Percentiles rank a stretch among this genome's conserved stretches.
phyloP scores from a whole-genome alignment of 2,888 invertebrate species.

The Gastracanthus pulcherrimus region DNA sequence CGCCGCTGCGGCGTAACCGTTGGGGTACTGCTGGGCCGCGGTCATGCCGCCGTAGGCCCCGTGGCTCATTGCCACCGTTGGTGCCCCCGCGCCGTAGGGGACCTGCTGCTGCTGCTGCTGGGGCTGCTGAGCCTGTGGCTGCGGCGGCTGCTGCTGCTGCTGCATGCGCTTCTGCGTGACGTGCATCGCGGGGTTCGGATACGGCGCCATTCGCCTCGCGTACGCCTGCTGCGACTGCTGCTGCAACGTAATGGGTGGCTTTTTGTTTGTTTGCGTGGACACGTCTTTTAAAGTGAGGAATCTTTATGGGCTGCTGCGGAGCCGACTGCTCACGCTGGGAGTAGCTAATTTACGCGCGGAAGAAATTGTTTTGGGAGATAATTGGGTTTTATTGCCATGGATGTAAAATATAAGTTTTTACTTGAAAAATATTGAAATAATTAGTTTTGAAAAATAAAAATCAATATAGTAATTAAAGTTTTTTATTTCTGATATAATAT shows the following conservation, averaged over 20 bases:
- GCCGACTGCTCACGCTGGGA: background rate
- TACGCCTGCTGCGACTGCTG: conserved; percentile 59
- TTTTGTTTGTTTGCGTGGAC: background rate
- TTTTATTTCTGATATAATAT: too few species aligned
- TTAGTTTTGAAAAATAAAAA: too few species aligned
- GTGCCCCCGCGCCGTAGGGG: conserved; percentile 70
- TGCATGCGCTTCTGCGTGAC: conserved; percentile 87
- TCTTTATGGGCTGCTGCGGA: background rate
- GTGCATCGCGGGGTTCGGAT: conserved; percentile 91
- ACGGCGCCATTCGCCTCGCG: conserved; percentile 90
- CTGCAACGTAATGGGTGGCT: conserved; percentile 12
- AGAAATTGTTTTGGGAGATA: background rate
- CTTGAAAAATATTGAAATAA: too few species aligned
- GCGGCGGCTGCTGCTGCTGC: conserved; percentile 69
- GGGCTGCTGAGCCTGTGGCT: conserved; percentile 2
- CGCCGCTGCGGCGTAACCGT: conserved; percentile 21
- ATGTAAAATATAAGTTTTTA: too few species aligned
- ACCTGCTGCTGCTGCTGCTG: conserved; percentile 65
- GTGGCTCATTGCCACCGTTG: conserved; percentile 78
- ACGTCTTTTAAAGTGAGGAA: background rate
- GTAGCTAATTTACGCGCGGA: background rate
- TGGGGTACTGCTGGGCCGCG: conserved; percentile 44
- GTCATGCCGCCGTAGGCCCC: conserved; percentile 36
- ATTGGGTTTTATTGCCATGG: background rate
- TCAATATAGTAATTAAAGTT: too few species aligned